These are phyloP conservation scores for Brachionus plicatilis DNA, from an alignment of 1,140 invertebrate genomes.

Conservation along the genomic window DNA sequence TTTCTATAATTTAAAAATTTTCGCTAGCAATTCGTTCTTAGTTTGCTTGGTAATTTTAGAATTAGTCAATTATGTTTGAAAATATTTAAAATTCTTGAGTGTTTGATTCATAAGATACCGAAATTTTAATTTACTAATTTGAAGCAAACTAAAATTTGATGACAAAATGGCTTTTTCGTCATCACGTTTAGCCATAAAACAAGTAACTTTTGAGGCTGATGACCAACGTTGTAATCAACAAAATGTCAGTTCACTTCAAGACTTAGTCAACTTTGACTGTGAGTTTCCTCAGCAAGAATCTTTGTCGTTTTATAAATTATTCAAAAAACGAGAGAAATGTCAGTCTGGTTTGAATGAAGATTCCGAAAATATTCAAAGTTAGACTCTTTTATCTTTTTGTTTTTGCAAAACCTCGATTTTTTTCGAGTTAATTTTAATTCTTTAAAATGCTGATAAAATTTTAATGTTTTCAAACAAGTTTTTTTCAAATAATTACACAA, in stretches of 20 bases:
- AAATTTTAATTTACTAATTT: background rate
- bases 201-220: constrained; percentile 25
- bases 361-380: background rate
- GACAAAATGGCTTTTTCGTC: constrained; percentile 17
- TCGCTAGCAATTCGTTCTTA: background rate
- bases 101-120: background rate
- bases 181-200: constrained; percentile 4
- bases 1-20: background rate
- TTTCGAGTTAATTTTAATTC: background rate
- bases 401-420: background rate
- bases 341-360: background rate
- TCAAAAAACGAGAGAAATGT: background rate
- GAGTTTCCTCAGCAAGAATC: constrained; percentile 8
- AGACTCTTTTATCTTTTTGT: background rate
- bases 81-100: background rate
- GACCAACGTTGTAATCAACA: constrained; percentile 18
- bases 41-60: background rate
- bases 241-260: background rate
- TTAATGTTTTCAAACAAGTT: no score
- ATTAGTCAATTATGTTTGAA: background rate
- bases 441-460: background rate
- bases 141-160: background rate
- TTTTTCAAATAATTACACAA: no score
- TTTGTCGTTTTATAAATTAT: background rate
- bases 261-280: constrained; percentile 29